Evolutionary conservation across 2,797 vertebrate genomes (phyloP).

Genomic region (Scolopax bukidnonensis): DNA sequence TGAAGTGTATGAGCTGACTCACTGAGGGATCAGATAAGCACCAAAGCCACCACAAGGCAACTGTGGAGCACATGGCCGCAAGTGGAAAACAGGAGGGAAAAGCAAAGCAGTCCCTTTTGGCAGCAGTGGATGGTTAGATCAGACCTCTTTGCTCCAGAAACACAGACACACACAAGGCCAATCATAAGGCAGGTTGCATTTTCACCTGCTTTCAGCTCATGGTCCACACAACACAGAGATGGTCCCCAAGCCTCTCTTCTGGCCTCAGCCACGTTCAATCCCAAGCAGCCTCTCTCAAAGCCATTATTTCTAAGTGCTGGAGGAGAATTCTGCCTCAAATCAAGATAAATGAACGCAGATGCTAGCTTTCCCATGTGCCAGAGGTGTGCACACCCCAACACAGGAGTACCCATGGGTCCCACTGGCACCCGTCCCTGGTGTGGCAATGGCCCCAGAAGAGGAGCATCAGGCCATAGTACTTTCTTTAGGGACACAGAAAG

Average conservation of each 20-base stretch:
- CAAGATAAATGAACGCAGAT: background rate
- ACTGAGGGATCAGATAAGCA: background rate
- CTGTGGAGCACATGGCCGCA: background rate
- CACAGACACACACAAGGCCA: fast-evolving
- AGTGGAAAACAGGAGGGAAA: background rate
- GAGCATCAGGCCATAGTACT: background rate
- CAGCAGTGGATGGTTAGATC: background rate
- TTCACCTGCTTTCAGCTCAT: background rate
- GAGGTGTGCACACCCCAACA: background rate
- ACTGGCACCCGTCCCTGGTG: fast-evolving
- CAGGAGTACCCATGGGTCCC: fast-evolving
- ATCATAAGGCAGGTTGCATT: fast-evolving
- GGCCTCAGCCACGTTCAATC: fast-evolving
- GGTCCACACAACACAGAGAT: background rate
- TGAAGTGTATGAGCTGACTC: background rate
- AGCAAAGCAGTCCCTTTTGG: background rate
- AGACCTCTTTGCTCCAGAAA: background rate
- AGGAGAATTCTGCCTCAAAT: background rate
- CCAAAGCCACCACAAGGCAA: background rate
- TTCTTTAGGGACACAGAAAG: background rate
- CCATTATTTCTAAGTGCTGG: background rate
- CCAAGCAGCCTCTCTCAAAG: background rate
- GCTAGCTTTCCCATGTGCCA: fast-evolving
- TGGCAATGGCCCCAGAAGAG: background rate
- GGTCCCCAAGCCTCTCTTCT: fast-evolving